Conservation (phyloP, 2,888 invertebrate species). For the Linnaemya vulpina region DNA sequence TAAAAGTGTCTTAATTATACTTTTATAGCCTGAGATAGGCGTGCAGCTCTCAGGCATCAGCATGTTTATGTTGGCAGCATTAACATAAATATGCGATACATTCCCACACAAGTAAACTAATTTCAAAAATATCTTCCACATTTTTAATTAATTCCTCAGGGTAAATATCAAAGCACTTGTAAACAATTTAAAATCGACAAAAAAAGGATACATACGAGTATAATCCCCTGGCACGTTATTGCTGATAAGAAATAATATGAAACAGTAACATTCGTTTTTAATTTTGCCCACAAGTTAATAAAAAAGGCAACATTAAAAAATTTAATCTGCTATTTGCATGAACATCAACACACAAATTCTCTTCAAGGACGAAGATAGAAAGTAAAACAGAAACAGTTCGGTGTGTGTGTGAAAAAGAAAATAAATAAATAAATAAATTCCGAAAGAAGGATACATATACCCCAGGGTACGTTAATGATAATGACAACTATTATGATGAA, state of each 20-base stretch:
- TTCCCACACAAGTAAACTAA: background rate
- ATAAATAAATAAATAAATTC: background rate
- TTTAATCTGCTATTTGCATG: background rate
- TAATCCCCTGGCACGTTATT: background rate
- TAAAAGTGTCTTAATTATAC: no score
- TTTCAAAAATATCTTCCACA: background rate
- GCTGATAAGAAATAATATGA: background rate
- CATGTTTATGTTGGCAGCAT: no score
- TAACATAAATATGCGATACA: no score
- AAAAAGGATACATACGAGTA: background rate
- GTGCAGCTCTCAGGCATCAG: no score
- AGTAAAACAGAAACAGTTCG: background rate
- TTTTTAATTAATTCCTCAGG: background rate
- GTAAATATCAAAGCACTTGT: background rate
- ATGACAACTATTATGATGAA: background rate
- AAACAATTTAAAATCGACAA: background rate
- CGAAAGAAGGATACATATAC: background rate
- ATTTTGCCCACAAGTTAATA: background rate
- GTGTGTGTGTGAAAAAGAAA: background rate
- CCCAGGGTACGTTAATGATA: background rate
- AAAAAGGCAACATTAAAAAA: conserved; percentile 2
- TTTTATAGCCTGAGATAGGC: no score
- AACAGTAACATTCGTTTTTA: background rate
- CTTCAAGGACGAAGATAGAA: background rate
- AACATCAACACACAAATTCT: background rate